Evolutionary conservation across 1,140 invertebrate genomes (phyloP), one percentile per base, ranked within the genome.

Genomic region (Pachyrhynchus sulphureomaculatus): DNA sequence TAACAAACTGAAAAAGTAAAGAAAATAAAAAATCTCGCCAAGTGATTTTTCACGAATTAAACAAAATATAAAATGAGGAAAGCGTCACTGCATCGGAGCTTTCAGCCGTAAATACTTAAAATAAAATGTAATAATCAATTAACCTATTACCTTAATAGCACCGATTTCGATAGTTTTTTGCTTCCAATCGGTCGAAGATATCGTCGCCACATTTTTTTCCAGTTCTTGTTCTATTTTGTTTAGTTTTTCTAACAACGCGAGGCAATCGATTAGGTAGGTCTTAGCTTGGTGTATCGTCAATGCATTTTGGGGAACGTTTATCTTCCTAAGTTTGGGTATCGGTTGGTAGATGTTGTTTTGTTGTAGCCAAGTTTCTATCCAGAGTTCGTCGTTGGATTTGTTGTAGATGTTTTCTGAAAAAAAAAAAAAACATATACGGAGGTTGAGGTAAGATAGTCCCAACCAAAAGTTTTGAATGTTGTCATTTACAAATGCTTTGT

Each of bases 151-250:
- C n/a, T 83, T 83, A 13, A 79, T 75, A 13, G 66, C 70, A 44
- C 77, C 75, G 68, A 79, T 75, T 62, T 79, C 72, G 32, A 77
- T 67, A 5, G 81, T 65, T 62, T 76, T 77, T 34, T 74, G 62
- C 34, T 75, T 75, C 85, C 84, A 87, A 60, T 85, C 79, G 12
- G 70, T 64, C 21, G 80, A 77, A 0, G 78, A 72, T 45, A 83
- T 71, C 15, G 65, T 71, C 61, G 75, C 64, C 13, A 79, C 65
- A 45, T 82, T 78, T 32, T 72, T 62, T 57, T 72, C 75, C 29
- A 87, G 65, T 13, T 76, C 64, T 36, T 76, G 66, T 44, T 77
- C 54, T 63, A 79, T 69, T 29, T 57, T 65, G 61, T 79, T 77
- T 12, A 86, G 66, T 55, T 80, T 72, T 21, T 80, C 75, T 13